Evolutionary conservation across 2,113 vertebrate species (phyloP).

Genomic region (Malurus elegans): DNA sequence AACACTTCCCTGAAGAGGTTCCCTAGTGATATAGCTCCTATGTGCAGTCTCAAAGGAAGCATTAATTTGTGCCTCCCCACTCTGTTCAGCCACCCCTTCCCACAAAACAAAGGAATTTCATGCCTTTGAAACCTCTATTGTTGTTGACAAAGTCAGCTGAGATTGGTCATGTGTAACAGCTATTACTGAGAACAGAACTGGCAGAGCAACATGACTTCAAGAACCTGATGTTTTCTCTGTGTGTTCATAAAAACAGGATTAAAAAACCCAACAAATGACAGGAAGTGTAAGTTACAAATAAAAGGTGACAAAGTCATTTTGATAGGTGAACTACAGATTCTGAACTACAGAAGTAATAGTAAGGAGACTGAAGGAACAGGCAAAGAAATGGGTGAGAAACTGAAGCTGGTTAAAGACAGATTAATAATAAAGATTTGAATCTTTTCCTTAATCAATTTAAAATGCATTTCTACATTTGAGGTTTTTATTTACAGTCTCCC

Average conservation of each 20-base stretch:
- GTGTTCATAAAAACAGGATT: neutral
- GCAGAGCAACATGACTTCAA: neutral
- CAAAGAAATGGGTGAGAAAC: neutral
- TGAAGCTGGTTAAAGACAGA: neutral
- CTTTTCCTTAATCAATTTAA: neutral
- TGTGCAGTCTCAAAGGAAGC: neutral
- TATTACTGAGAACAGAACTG: neutral
- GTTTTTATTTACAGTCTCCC: neutral
- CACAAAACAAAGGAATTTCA: neutral
- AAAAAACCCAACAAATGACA: neutral
- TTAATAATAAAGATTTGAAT: neutral
- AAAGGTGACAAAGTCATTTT: neutral
- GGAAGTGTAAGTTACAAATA: neutral
- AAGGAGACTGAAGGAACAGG: neutral
- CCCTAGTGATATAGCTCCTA: neutral
- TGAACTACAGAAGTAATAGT: neutral
- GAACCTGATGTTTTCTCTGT: neutral
- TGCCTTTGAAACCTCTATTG: neutral
- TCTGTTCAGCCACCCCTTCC: neutral
- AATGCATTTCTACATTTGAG: neutral
- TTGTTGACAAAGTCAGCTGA: slow-evolving; percentile 31
- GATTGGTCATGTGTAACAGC: neutral
- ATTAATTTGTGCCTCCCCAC: neutral
- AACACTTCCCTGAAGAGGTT: neutral
- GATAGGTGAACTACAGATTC: neutral